Base-by-base conservation (phyloP, 1,140 invertebrate species). In the Melitaea cinxia region DNA sequence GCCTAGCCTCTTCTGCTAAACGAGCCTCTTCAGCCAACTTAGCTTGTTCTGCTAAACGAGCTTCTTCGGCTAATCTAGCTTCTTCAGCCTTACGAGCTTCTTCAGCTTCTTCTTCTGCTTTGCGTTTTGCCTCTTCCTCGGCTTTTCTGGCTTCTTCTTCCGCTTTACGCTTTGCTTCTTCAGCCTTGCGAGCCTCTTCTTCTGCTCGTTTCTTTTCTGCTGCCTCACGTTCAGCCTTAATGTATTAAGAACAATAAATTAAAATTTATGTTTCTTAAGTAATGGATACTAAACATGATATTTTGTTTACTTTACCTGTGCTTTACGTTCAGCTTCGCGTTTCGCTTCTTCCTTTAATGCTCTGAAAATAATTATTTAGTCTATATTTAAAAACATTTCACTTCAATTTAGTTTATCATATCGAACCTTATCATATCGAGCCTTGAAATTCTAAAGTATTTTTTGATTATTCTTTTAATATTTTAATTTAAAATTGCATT, bases 141-240 rank as follows among this genome's bases (percentile, higher is more conserved):
- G 91, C 92, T 52, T 90, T 85, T 67, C 88, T 88, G n/a, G 80
- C 82, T 78, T 91, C 89, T 76, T 93, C 92, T 53, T 92, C 93
- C 72, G 88, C 80, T 84, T 81, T 69, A 53, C 63, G 61, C 60
- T 82, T 68, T 30, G 37, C 52, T 47, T 89, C 82, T 55, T 83
- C 74, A 30, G 68, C 68, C 28, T 62, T 53, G 42, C 59, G 59
- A 12, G 71, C 71, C 60, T 88, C 85, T 37, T 83, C 80, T 57
- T 87, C 84, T 42, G 80, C 83, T 45, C 33, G 37, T 56, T 55
- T 64, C 21, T 64, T 68, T 65, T 72, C 73, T 26, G 69, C 73
- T n/a, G 70, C 69, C 55, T 88, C 85, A 19, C 83, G 82, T 60
- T 85, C 85, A 39, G 80, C 84, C 82, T 87, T 62, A 26, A 26